phyloP scores from a whole-genome alignment of 2,113 vertebrate genomes.

The Psittacus erithacus region DNA sequence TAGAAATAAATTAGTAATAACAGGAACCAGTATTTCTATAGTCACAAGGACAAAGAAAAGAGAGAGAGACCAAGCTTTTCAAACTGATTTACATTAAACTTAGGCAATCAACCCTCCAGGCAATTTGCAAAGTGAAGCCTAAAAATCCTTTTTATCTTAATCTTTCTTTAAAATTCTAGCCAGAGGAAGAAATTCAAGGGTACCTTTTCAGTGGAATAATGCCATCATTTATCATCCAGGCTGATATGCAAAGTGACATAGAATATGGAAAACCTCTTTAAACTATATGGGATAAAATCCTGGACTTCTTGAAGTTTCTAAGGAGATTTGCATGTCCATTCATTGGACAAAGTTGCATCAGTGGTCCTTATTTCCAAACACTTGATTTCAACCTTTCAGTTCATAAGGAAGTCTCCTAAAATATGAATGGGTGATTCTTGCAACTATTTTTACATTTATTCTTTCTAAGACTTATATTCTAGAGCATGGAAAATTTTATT shows the following conservation, averaged over 20 bases:
- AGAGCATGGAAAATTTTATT: background rate
- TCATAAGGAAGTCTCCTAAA: background rate
- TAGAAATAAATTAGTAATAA: background rate
- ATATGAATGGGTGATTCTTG: background rate
- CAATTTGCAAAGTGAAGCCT: background rate
- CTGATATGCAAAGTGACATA: background rate
- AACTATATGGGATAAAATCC: background rate
- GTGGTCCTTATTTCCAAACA: background rate
- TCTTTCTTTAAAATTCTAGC: constrained; percentile 34
- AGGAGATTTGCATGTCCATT: background rate
- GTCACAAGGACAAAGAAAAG: background rate
- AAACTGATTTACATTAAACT: constrained; percentile 20
- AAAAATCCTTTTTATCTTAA: constrained; percentile 21
- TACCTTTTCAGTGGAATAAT: constrained; percentile 2
- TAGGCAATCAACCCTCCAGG: background rate
- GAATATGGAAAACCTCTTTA: background rate
- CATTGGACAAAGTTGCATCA: background rate
- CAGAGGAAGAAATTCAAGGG: constrained; percentile 25
- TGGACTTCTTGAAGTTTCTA: background rate
- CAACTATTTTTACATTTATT: background rate
- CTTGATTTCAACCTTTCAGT: background rate
- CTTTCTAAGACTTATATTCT: background rate
- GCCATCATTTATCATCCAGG: background rate
- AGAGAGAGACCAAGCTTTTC: background rate
- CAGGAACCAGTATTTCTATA: background rate